Percentiles rank a stretch among this genome's conserved stretches.
Evolutionary conservation across 2,797 vertebrate species (phyloP).

Genomic region (Adelosebastes latens): DNA sequence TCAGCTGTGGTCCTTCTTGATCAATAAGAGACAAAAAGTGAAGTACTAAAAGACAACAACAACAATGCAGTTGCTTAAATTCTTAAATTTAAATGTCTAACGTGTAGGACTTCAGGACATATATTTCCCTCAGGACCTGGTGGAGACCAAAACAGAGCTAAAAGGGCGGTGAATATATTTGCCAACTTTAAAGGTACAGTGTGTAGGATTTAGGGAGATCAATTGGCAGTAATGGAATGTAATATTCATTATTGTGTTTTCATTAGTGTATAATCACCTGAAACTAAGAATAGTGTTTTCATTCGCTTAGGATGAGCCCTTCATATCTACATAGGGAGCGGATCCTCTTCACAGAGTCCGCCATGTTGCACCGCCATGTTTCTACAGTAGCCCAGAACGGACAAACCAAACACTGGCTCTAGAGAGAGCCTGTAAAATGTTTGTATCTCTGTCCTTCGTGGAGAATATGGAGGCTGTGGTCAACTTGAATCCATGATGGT

Average conservation of each 20-base stretch:
- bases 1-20: background rate
- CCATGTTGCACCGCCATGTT: background rate
- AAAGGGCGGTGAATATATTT: no score
- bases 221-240: no score
- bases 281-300: no score
- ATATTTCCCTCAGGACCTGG: no score
- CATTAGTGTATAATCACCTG: no score
- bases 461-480: background rate
- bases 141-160: background rate
- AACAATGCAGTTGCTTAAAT: background rate
- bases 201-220: no score
- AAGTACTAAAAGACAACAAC: background rate
- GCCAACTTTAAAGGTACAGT: no score
- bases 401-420: no score
- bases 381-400: background rate
- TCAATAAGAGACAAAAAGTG: background rate
- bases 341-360: background rate
- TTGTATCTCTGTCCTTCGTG: background rate
- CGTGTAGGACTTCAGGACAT: no score
- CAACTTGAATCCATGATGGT: background rate
- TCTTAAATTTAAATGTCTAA: background rate
- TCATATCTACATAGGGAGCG: no score
- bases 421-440: background rate
- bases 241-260: no score
- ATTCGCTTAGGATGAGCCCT: no score